phyloP scores from a whole-genome alignment of 2,888 invertebrate species.

The Scaptomyza cyrtandrae region DNA sequence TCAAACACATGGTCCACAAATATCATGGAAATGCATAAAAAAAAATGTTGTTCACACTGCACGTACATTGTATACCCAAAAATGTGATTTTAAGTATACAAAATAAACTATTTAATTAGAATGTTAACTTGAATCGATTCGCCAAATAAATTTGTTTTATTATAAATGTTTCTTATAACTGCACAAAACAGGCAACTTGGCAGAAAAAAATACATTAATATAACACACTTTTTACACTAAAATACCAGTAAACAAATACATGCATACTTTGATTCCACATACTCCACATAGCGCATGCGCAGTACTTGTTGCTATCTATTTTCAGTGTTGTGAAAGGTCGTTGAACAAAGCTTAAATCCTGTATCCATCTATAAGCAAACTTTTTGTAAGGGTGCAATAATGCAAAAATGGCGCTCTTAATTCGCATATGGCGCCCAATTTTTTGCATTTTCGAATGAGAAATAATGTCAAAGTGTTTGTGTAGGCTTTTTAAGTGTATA shows the following conservation, averaged over 20 bases:
- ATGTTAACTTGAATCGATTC: background rate
- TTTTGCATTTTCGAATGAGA: too few species aligned
- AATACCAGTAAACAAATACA: constrained; percentile 69
- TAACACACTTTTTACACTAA: constrained; percentile 51
- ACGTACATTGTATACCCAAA: constrained; percentile 2
- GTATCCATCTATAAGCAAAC: background rate
- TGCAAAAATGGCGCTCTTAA: too few species aligned
- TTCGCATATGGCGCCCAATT: too few species aligned
- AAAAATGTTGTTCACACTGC: constrained; percentile 2
- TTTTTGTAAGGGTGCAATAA: too few species aligned
- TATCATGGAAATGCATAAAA: constrained; percentile 13
- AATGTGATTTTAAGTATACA: background rate
- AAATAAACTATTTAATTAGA: background rate
- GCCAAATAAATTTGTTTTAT: background rate
- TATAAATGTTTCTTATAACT: constrained; percentile 1
- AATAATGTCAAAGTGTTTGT: too few species aligned
- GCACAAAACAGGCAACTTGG: constrained; percentile 43
- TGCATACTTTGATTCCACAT: constrained; percentile 55
- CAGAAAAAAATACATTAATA: constrained; percentile 57
- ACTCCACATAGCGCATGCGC: constrained; percentile 51
- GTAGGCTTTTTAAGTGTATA: too few species aligned
- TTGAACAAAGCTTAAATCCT: background rate
- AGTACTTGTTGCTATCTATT: background rate
- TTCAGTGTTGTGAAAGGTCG: background rate
- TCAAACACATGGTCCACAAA: constrained; percentile 40